phyloP scores from a whole-genome alignment of 2,113 vertebrate genomes.

The Centrocercus urophasianus region DNA sequence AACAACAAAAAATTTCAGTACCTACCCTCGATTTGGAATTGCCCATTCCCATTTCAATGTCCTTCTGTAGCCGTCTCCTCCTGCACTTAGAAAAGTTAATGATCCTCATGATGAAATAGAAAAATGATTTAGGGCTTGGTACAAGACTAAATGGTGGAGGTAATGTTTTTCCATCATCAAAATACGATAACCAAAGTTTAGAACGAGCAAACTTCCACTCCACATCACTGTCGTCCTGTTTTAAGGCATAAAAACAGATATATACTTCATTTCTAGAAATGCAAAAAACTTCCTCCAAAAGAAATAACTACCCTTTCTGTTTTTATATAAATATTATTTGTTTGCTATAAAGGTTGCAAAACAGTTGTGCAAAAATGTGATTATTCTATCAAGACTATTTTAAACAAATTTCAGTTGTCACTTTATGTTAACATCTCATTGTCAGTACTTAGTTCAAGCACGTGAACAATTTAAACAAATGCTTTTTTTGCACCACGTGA shows the following conservation, averaged over 20 bases:
- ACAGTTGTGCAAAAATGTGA: background rate
- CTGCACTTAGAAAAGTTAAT: constrained; percentile 83
- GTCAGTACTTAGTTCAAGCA: background rate
- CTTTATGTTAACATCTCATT: background rate
- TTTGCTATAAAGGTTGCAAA: background rate
- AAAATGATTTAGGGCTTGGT: constrained; percentile 89
- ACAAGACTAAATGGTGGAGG: constrained; percentile 91
- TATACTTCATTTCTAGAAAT: background rate
- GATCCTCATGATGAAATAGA: constrained; percentile 84
- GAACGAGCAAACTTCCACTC: constrained; percentile 93
- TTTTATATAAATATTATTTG: background rate
- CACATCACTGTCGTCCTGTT: constrained; percentile 89
- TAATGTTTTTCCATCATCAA: constrained; percentile 90
- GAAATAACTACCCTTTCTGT: background rate
- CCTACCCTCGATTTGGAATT: constrained; percentile 89
- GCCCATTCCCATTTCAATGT: constrained; percentile 86
- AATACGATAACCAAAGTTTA: constrained; percentile 91
- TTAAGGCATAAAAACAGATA: constrained; percentile 22
- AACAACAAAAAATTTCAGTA: background rate
- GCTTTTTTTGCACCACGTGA: background rate
- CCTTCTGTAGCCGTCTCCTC: constrained; percentile 82
- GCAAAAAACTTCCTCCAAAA: background rate
- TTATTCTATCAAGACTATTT: background rate
- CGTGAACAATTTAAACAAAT: background rate
- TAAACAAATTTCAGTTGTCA: background rate